Conservation (phyloP, 2,888 invertebrate species). For the Unio pictorum region DNA sequence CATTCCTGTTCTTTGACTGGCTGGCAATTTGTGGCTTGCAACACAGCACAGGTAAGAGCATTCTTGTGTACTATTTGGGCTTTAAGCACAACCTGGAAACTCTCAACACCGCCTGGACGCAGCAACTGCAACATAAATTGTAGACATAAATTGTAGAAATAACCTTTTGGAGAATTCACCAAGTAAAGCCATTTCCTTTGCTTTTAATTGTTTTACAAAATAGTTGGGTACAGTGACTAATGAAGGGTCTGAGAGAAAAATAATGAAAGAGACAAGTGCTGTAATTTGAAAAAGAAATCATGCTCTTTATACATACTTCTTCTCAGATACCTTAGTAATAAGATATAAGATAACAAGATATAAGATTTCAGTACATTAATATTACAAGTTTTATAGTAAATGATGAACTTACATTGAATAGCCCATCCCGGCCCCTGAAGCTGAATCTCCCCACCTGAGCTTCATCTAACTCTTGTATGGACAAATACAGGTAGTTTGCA, state of each 20-base stretch:
- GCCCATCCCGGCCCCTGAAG: constrained; percentile 61
- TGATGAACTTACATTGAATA: constrained; percentile 57
- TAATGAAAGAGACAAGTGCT: no score
- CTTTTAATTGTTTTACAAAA: no score
- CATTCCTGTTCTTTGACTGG: constrained; percentile 47
- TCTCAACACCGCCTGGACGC: constrained; percentile 63
- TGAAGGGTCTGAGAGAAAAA: no score
- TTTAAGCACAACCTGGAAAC: constrained; percentile 64
- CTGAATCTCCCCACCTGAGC: constrained; percentile 67
- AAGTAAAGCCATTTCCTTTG: background rate
- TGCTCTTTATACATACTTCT: no score
- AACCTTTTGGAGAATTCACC: background rate
- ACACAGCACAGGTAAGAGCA: constrained; percentile 64
- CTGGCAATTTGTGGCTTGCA: constrained; percentile 64
- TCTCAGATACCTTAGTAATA: no score
- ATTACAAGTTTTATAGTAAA: background rate
- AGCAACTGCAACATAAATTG: constrained; percentile 49
- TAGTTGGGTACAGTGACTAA: no score
- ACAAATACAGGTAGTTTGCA: constrained; percentile 61
- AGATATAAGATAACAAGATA: no score
- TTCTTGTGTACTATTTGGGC: constrained; percentile 70
- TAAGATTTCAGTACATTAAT: no score
- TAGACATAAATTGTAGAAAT: background rate
- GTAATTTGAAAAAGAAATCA: no score
- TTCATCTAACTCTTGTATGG: constrained; percentile 71